Conservation (phyloP, 2,113 vertebrate genomes). For the Halcyon malimbica region DNA sequence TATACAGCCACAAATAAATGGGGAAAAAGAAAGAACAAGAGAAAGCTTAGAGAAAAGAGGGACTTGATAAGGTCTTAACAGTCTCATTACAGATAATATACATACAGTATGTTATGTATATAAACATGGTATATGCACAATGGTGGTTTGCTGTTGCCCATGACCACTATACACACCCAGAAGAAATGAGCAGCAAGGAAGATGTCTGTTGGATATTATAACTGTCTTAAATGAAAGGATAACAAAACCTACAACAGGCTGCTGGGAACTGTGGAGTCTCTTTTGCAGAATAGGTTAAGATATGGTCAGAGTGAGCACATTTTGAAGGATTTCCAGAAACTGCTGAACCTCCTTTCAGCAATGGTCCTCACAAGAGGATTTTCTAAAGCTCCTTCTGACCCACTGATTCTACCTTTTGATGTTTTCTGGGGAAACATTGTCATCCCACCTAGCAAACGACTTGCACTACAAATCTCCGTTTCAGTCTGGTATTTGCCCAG, state of each 20-base stretch:
- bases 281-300: neutral
- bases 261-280: neutral
- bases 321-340: neutral
- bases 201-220: neutral
- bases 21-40: neutral
- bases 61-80: neutral
- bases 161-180: neutral
- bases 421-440: neutral
- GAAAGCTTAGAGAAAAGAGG: neutral
- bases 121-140: neutral
- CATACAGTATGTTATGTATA: no score
- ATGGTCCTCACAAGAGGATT: neutral
- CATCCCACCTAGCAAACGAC: neutral
- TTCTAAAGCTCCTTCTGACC: neutral
- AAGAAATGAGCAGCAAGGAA: neutral
- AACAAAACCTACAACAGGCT: neutral
- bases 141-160: neutral
- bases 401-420: neutral
- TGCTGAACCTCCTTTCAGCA: neutral
- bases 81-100: neutral
- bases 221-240: neutral
- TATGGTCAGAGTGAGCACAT: accelerated
- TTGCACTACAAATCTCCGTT: neutral
- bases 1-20: neutral
- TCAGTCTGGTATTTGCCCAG: neutral